A percentile compares a stretch with the other conserved stretches of the same genome.
phyloP scores from a whole-genome alignment of 1,140 invertebrate species.

The Atopsyche davidsoni region DNA sequence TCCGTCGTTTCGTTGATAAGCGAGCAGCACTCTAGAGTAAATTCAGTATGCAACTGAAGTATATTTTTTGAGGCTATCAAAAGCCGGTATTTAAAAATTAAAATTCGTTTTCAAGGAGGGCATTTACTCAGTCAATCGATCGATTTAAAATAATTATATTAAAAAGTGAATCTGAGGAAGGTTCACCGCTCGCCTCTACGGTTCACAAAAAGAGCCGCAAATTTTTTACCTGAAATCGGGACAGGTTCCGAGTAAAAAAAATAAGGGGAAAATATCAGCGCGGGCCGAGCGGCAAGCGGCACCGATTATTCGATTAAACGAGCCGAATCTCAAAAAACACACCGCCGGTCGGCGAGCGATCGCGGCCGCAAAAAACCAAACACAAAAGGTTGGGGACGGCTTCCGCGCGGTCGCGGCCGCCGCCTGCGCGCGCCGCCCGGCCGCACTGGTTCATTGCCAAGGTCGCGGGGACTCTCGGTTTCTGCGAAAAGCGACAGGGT shows the following conservation, averaged over 20 bases:
- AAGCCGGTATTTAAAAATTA: too few relatives aligned
- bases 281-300: too few relatives aligned
- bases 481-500: constrained; percentile 1
- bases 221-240: background rate
- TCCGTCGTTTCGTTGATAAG: too few relatives aligned
- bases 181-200: background rate
- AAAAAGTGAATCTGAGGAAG: background rate
- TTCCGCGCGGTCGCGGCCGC: background rate
- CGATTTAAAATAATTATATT: too few relatives aligned
- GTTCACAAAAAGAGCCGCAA: background rate
- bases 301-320: background rate
- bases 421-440: constrained; percentile 4
- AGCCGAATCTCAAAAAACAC: background rate
- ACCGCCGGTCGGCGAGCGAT: background rate
- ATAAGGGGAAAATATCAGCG: too few relatives aligned
- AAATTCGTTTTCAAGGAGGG: too few relatives aligned
- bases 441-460: constrained; percentile 28
- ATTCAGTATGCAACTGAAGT: too few relatives aligned
- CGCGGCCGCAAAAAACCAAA: background rate
- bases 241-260: too few relatives aligned
- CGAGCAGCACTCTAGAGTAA: too few relatives aligned
- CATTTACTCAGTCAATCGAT: too few relatives aligned
- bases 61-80: too few relatives aligned
- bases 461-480: constrained; percentile 26
- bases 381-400: background rate